Base-by-base conservation (phyloP, 2,888 invertebrate species). In the Drosophila paracracens region DNA sequence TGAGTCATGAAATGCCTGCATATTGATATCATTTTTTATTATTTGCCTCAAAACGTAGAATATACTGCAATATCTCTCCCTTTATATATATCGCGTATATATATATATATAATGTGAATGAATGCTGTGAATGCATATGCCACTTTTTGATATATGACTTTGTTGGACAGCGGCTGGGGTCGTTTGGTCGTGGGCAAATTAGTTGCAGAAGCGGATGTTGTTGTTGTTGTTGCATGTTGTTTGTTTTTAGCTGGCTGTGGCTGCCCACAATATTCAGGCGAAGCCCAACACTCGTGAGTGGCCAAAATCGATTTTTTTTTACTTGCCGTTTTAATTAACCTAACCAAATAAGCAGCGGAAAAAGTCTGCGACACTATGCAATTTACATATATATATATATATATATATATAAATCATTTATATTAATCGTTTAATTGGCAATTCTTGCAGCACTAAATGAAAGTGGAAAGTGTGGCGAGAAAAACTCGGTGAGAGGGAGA, bases 1-100 rank as follows among this genome's bases (percentile, higher is more conserved):
- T 83, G 83, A 88, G 65, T 83, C 83, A 88, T 83, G 79, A 61
- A 70, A 73, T 67, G 51, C 64, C 57, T 77, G 61, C 65, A 71
- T 64, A 81, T 77, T 74, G 84, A 78, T 81, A 84, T 79, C 66
- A 70, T 77, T 74, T 74, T 63, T 59, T 64, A 52, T 75, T 79
- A 36, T 61, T 70, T 76, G 60, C 62, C 50, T 46, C 62, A 71
- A 68, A 63, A 64, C 52, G 29, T 38, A 74, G 56, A 61, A 61
- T 51, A 36, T 48, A 11, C 50, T 21, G 25, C 18, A 43, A 65
- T n/a, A 60, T 46, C 16, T 16, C 7, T 46, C 46, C 16, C 46
- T 25, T 3, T 43, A n/a, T 43, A 38, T 36, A 53, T 51, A 7
- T 57, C 33, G 33, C 10, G 3, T 11, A 27, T 16, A 27, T 11